Evolutionary conservation across 2,888 invertebrate genomes (phyloP), one percentile per base, ranked within the genome.

Genomic region (Unio pictorum): DNA sequence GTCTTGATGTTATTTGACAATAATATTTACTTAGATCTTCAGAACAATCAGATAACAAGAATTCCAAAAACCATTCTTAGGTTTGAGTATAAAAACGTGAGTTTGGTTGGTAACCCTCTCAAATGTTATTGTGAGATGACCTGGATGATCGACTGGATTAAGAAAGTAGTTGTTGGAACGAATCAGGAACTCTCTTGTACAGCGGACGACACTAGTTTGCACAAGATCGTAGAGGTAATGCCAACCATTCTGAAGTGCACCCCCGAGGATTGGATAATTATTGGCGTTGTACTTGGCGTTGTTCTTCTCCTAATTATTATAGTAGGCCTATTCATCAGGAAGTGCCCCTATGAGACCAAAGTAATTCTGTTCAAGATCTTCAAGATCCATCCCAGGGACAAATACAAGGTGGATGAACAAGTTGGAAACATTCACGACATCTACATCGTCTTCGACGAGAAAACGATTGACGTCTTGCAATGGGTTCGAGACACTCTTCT

Each of bases 291-390:
- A 0, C 18, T 66, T n/a, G 64, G 63, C 11, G 54, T 67, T 26
- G n/a, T 70, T 15, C 59, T 70, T 26, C 66, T 61, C 11, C 30
- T 68, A 5, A 64, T 74, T 3, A 55, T 69, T 20, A 61, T 61
- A 17, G 67, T 68, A 7, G 55, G 64, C 11, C 62, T 77, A 0
- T 76, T 77, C 45, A 77, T 76, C 4, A 72, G 67, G 57, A 64
- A 74, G 20, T 81, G 81, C 62, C 81, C 81, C 0, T 81, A 81
- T 58, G 79, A 79, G 62, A 81, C 81, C 1, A 76, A 76, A 68
- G 81, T 81, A 57, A 64, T 81, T 54, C 15, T 81, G 20, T 68
- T 73, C 23, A 74, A 68, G 62, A 17, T 79, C 5, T 69, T 76
- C 4, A 59, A 69, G 4, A 68, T 73, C 23, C 74, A 74, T 45